Evolutionary conservation across 64 coral and sea anemone species (phyloP), one percentile per base, ranked within the genome.

Genomic region (Actinia equina): DNA sequence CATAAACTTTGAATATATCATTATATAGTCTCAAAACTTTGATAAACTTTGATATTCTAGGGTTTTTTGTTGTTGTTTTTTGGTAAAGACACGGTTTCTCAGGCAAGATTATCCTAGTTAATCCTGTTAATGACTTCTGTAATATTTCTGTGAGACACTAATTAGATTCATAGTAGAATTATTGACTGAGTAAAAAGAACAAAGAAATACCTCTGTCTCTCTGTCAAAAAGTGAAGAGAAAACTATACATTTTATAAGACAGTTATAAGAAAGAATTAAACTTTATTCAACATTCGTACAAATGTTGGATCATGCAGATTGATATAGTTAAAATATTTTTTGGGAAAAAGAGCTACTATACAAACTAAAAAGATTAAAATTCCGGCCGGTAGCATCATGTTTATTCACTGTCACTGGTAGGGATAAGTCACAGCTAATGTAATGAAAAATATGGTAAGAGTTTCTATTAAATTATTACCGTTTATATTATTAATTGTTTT

Each of bases 191-290:
- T 16, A 17, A 79, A 20, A 9, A 23, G n/a, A 44, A 79, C 77
- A 79, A 79, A 17, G 37, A 44, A 79, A 79, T 79, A 79, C 77
- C 77, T 79, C 77, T 79, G 77, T 79, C 17, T 79, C 77, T 79
- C 30, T 79, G 77, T 79, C 77, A 79, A 79, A 63, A n/a, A 25
- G 6, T 65, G 62, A 23, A 65, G 6, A n/a, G 62, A 23, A 65
- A 65, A 65, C 62, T 65, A n/a, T 65, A 6, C n/a, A 23, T 65
- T n/a, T 9, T 23, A 65, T 23, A 60, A 60, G 59, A 60, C 59
- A 60, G 30, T 37, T 37, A 37, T 37, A 37, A 37, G 30, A 37
- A 17, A 18, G 15, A 65, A 5, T 65, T n/a, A 65, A 20, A 65
- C 62, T 65, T 65, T 23, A 65, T 65, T 65, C 5, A 65, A 23